Evolutionary conservation across 2,113 vertebrate species (phyloP), one percentile per base, ranked within the genome.

Genomic region (Mellivora capensis): DNA sequence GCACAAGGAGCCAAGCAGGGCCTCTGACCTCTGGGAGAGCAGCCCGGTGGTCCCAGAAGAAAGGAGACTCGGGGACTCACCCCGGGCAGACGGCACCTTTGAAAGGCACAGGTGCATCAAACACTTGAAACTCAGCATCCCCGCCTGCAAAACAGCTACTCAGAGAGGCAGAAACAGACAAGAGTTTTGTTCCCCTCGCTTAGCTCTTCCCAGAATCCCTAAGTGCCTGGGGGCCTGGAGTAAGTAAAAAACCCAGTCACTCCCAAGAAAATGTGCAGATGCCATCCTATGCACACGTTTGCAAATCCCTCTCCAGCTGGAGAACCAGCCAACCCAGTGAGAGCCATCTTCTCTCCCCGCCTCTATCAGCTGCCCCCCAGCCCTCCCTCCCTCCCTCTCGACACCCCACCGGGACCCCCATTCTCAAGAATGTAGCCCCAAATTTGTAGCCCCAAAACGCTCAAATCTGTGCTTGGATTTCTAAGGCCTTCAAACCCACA

Each of bases 321-420:
- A 81, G 64, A 72, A 42, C 34, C 25, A 21, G 6, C 20, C 4
- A 12, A 6, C 14, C 72, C 17, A 6, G 1, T 0, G 52, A 52
- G 27, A 27, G 6, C 42, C 9, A 0, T 10, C 42, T 21, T 76
- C n/a, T 42, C 49, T 52, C 67, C 7, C 0, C 0, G 27, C 42
- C 77, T 15, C n/a, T 37, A 47, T 47, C 2, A 4, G 6, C 29
- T 2, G 20, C 15, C 20, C 61, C 76, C 4, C 2, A 0, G 17
- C 6, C 23, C 39, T 21, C 39, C 21, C 5, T 3, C 10, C 10
- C 9, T 42, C 27, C 47, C 3, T 18, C 34, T 29, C 13, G 6
- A 2, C 21, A 15, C 72, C 37, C 54, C 61, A 12, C 9, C 67
- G 17, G 72, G 25, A 47, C 83, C 37, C 47, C 49, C 3, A 47